phyloP scores from a whole-genome alignment of 2,113 vertebrate species.

The Barnardius zonarius region DNA sequence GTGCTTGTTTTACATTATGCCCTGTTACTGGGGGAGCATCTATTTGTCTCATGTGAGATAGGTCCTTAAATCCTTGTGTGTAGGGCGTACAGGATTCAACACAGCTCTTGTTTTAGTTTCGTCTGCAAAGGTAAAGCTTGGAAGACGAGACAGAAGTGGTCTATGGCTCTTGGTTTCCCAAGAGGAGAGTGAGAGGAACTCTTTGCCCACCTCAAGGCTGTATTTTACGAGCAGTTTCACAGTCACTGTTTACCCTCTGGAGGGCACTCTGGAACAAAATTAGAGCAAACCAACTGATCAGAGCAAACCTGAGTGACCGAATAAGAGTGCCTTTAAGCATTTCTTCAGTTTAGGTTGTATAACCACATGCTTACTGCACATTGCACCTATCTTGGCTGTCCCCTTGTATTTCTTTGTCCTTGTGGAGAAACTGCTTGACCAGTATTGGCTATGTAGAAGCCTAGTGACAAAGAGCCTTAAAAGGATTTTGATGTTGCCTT shows the following conservation, averaged over 20 bases:
- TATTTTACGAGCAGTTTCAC: neutral
- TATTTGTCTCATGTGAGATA: neutral
- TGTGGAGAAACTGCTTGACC: neutral
- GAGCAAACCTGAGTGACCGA: neutral
- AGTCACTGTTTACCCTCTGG: neutral
- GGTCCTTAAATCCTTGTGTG: neutral
- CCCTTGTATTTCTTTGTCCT: neutral
- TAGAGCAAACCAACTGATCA: neutral
- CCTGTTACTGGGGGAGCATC: neutral
- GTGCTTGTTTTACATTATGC: rapidly evolving
- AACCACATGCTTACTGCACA: neutral
- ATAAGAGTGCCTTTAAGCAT: neutral
- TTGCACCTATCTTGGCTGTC: neutral
- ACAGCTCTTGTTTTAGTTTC: neutral
- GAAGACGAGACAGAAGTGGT: neutral
- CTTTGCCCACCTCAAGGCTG: neutral
- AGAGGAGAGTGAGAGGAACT: neutral
- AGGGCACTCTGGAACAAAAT: neutral
- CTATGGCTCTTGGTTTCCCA: neutral
- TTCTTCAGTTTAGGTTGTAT: neutral
- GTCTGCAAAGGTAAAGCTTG: neutral
- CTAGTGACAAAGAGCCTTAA: neutral
- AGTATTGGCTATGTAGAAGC: neutral
- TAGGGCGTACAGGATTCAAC: neutral
- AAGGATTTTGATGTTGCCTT: neutral